Conservation (phyloP, 2,797 vertebrate genomes). For the Pseudocheirus occidentalis region DNA sequence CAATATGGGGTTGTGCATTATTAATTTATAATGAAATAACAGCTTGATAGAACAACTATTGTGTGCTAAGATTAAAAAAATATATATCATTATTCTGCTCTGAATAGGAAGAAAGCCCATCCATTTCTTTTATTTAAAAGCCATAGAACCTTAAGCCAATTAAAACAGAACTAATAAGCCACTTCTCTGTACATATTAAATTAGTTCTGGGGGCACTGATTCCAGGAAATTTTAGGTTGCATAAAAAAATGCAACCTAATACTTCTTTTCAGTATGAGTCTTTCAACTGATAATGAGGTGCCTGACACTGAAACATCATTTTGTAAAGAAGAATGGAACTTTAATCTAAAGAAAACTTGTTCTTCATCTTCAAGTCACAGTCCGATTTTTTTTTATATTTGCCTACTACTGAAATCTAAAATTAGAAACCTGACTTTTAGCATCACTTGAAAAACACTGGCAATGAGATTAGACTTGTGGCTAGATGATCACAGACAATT, state of each 20-base stretch:
- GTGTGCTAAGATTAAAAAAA: slow-evolving; percentile 65
- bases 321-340: background rate
- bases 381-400: slow-evolving; percentile 14
- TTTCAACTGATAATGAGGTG: slow-evolving; percentile 38
- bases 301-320: background rate
- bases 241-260: background rate
- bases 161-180: slow-evolving; percentile 66
- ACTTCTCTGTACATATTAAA: slow-evolving; percentile 15
- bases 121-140: slow-evolving; percentile 78
- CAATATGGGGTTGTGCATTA: slow-evolving; percentile 69
- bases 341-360: slow-evolving; percentile 7
- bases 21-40: slow-evolving; percentile 77
- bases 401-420: background rate
- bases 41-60: slow-evolving; percentile 71
- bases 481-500: background rate
- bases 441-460: background rate
- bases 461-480: background rate
- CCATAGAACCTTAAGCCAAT: slow-evolving; percentile 65
- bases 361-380: background rate
- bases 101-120: slow-evolving; percentile 71
- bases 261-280: slow-evolving; percentile 19
- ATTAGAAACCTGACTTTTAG: background rate
- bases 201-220: slow-evolving; percentile 28
- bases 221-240: background rate
- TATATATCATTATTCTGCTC: slow-evolving; percentile 65